Evolutionary conservation across 2,888 invertebrate genomes (phyloP).

Genomic region (Latheticus oryzae): DNA sequence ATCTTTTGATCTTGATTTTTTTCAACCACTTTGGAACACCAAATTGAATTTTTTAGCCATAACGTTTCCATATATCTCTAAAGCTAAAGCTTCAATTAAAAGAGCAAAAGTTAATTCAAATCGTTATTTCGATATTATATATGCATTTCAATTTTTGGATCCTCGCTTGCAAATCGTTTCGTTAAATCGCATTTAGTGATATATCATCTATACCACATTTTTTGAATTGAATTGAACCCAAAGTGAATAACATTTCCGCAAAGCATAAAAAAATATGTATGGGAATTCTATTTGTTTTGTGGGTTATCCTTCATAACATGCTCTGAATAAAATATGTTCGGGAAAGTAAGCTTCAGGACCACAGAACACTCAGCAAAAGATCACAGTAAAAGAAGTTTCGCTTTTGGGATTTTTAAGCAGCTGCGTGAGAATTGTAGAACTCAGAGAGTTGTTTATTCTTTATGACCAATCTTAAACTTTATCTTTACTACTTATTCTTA

Average conservation of each 20-base stretch:
- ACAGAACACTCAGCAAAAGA: constrained; percentile 31
- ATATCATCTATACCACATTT: constrained; percentile 1
- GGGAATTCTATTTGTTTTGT: constrained; percentile 38
- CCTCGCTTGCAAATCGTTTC: constrained; percentile 2
- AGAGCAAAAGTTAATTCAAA: too few species aligned
- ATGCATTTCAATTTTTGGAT: constrained; percentile 4
- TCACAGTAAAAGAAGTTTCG: constrained; percentile 31
- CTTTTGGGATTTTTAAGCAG: constrained; percentile 36
- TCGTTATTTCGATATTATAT: constrained; percentile 7
- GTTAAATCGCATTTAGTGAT: constrained; percentile 13
- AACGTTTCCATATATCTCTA: too few species aligned
- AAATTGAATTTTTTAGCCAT: too few species aligned
- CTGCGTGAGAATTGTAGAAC: constrained; percentile 26
- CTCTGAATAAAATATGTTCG: constrained; percentile 39
- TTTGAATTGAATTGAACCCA: constrained; percentile 31
- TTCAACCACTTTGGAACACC: too few species aligned
- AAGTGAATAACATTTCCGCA: constrained; percentile 28
- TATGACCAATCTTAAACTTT: constrained; percentile 13
- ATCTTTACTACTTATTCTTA: constrained; percentile 16
- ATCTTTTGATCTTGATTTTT: too few species aligned
- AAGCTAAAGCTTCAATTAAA: too few species aligned
- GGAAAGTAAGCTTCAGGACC: constrained; percentile 38
- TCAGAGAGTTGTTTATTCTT: constrained; percentile 17
- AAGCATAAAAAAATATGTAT: constrained; percentile 31
- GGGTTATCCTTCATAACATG: constrained; percentile 38